Evolutionary conservation across 2,888 invertebrate genomes (phyloP).

Genomic region (Lasioglossum malachurum): DNA sequence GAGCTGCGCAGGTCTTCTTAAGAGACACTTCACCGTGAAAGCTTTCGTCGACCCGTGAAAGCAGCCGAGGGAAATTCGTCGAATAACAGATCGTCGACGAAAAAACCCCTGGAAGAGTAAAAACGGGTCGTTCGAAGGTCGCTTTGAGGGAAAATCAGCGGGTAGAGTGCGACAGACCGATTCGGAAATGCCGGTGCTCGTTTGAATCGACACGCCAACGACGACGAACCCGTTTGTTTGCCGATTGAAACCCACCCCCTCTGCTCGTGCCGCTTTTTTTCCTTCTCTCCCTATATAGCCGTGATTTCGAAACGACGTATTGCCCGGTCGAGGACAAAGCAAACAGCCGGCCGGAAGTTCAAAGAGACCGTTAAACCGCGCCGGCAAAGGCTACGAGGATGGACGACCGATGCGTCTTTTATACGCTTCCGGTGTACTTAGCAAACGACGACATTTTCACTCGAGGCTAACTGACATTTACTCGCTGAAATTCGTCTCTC

Average conservation of each 20-base stretch:
- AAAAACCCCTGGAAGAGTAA: neutral
- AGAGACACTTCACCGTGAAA: neutral
- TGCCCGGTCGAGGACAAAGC: neutral
- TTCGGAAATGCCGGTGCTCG: neutral
- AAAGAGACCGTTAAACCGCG: neutral
- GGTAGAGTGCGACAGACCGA: neutral
- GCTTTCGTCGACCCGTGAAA: neutral
- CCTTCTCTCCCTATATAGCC: neutral
- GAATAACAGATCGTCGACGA: neutral
- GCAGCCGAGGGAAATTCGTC: neutral
- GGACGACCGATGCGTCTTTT: neutral
- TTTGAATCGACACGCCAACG: neutral
- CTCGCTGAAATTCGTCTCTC: neutral
- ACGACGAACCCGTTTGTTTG: neutral
- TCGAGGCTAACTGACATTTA: neutral
- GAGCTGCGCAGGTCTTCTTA: neutral
- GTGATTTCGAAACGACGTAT: neutral
- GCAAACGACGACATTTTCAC: neutral
- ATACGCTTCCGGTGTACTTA: neutral
- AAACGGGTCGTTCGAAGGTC: neutral
- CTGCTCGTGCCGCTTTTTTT: neutral
- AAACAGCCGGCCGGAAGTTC: neutral
- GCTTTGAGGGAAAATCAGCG: neutral
- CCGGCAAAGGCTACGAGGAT: neutral
- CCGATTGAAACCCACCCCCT: neutral